A percentile compares a stretch with the other conserved stretches of the same genome.
phyloP scores from a whole-genome alignment of 2,797 vertebrate species.

The Arrhamphus sclerolepis region DNA sequence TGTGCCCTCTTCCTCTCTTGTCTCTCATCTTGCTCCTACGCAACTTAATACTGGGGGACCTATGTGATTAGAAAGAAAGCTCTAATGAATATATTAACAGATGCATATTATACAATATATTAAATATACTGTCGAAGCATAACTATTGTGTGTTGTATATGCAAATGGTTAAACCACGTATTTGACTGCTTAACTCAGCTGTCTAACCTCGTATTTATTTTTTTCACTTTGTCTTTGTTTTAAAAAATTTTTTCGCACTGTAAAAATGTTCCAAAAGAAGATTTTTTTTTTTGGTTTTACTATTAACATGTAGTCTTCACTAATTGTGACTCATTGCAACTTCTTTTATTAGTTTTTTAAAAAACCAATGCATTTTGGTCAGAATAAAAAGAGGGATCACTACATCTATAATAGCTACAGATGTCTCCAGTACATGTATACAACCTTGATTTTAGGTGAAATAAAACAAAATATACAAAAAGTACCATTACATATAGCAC shows the following conservation, averaged over 20 bases:
- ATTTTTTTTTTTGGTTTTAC: constrained; percentile 13
- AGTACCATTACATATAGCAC: constrained; percentile 25
- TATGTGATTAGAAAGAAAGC: constrained; percentile 73
- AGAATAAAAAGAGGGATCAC: constrained; percentile 9
- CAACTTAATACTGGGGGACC: constrained; percentile 53
- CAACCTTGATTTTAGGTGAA: neutral
- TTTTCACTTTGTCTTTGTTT: constrained; percentile 52
- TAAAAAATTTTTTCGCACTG: constrained; percentile 32
- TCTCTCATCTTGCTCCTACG: constrained; percentile 43
- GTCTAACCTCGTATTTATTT: constrained; percentile 67
- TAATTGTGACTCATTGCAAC: constrained; percentile 19
- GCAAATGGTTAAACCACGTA: constrained; percentile 41
- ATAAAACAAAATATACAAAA: constrained; percentile 4
- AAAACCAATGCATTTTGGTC: constrained; percentile 18
- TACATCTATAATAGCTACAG: constrained; percentile 22
- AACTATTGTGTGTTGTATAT: constrained; percentile 60
- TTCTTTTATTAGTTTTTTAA: constrained; percentile 17
- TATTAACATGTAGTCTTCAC: constrained; percentile 26
- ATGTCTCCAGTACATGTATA: constrained; percentile 6
- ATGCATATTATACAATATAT: constrained; percentile 73
- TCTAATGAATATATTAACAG: constrained; percentile 75
- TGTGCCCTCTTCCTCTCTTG: constrained; percentile 39
- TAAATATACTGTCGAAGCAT: constrained; percentile 60
- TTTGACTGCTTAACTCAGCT: constrained; percentile 27
- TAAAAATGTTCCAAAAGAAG: constrained; percentile 31